Percentiles rank a stretch among this genome's conserved stretches.
Evolutionary conservation across 2,797 vertebrate species (phyloP).

Genomic region (Sylvilagus floridanus): DNA sequence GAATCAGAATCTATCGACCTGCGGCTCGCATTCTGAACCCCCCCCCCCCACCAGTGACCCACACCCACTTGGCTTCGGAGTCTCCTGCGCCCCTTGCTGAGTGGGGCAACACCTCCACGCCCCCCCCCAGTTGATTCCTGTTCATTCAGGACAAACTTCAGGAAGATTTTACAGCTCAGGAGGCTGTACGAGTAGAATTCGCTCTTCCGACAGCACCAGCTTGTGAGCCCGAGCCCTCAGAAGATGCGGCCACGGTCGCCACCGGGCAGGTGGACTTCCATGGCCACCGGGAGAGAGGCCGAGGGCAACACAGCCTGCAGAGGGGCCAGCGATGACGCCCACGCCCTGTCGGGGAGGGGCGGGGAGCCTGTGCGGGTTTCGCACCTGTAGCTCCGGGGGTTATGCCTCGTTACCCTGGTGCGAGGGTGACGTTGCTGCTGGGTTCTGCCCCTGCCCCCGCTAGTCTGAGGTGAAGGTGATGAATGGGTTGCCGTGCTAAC

Average conservation of each 20-base stretch:
- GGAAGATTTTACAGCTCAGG: background rate
- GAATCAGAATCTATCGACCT: background rate
- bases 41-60: no score
- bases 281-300: background rate
- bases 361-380: slow-evolving; percentile 45
- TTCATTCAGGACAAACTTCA: background rate
- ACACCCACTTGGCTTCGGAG: background rate
- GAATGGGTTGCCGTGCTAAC: slow-evolving; percentile 73
- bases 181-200: background rate
- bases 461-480: slow-evolving; percentile 73
- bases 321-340: no score
- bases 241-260: background rate
- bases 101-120: background rate
- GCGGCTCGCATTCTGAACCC: background rate
- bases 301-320: background rate
- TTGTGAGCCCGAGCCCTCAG: no score
- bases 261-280: fast-evolving
- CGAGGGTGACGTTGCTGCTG: slow-evolving; percentile 59
- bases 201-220: background rate
- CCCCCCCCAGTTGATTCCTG: background rate
- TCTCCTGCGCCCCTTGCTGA: no score
- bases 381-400: slow-evolving; percentile 58
- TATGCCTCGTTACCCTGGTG: slow-evolving; percentile 78
- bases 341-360: slow-evolving; percentile 53
- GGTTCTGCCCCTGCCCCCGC: slow-evolving; percentile 60